Conservation (phyloP, 1,140 invertebrate species). For the Drosophila pachea region DNA sequence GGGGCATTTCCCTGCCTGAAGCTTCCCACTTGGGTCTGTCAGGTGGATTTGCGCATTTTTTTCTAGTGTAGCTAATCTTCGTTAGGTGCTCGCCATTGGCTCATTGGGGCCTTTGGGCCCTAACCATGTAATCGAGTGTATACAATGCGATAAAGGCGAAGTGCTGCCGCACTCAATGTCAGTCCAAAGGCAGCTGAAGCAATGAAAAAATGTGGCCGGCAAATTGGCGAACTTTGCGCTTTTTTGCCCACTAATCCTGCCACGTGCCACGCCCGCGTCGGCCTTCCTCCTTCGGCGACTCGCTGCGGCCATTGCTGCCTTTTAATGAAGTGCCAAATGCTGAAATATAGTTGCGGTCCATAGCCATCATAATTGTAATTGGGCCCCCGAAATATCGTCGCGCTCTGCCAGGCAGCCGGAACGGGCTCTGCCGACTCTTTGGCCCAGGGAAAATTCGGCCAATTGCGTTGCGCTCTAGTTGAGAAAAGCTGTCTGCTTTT, state of each 20-base stretch:
- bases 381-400: constrained; percentile 1
- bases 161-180: constrained; percentile 46
- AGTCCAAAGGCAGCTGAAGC: background rate
- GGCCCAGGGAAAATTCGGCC: no score
- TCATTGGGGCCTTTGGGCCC: constrained; percentile 43
- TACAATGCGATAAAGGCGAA: constrained; percentile 61
- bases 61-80: background rate
- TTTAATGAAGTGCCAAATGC: constrained; percentile 45
- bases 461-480: no score
- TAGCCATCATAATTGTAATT: constrained; percentile 37
- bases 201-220: constrained; percentile 40
- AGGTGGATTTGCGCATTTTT: constrained; percentile 6
- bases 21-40: no score
- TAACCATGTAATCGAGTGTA: constrained; percentile 73
- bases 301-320: no score
- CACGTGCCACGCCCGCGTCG: no score
- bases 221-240: constrained; percentile 53
- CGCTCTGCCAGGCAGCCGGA: no score
- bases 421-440: no score
- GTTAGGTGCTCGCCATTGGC: constrained; percentile 17
- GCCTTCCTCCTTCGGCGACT: no score
- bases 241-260: constrained; percentile 12
- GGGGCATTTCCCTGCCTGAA: no score
- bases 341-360: constrained; percentile 50
- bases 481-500: no score